Evolutionary conservation across 2,113 vertebrate genomes (phyloP).

Genomic region (Anser brachyrhynchus): DNA sequence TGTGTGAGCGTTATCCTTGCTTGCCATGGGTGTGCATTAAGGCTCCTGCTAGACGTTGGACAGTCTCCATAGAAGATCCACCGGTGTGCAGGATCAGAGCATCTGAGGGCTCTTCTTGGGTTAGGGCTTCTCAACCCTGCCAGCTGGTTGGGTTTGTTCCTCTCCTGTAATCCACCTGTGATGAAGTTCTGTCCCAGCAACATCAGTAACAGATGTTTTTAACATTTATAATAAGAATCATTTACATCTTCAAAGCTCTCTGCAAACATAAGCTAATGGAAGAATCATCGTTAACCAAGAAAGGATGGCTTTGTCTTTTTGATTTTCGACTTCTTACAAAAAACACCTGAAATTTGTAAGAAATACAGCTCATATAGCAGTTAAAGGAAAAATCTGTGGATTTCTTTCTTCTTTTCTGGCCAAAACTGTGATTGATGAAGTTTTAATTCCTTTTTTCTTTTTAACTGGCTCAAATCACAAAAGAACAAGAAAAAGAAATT

Average conservation of each 20-base stretch:
- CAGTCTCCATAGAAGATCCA: neutral
- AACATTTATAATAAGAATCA: neutral
- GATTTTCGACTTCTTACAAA: constrained; percentile 1
- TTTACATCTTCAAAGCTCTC: neutral
- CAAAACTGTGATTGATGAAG: constrained; percentile 15
- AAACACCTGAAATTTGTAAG: neutral
- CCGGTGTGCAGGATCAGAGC: neutral
- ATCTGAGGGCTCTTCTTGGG: rapidly evolving
- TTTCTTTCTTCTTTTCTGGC: neutral
- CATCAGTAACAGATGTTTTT: constrained; percentile 17
- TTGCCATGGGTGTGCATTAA: neutral
- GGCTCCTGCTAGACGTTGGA: neutral
- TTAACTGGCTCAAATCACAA: neutral
- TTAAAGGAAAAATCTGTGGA: neutral
- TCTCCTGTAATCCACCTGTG: neutral
- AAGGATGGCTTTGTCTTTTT: neutral
- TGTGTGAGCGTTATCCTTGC: neutral
- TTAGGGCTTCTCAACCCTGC: neutral
- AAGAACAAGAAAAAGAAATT: neutral
- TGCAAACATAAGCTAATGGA: neutral
- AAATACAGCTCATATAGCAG: neutral
- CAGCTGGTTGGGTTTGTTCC: neutral
- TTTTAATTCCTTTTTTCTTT: constrained; percentile 13
- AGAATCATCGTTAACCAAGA: neutral
- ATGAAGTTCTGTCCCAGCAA: neutral